These are phyloP conservation scores for Apamea anceps DNA, from an alignment of 2,888 invertebrate genomes.

Conservation along the genomic window DNA sequence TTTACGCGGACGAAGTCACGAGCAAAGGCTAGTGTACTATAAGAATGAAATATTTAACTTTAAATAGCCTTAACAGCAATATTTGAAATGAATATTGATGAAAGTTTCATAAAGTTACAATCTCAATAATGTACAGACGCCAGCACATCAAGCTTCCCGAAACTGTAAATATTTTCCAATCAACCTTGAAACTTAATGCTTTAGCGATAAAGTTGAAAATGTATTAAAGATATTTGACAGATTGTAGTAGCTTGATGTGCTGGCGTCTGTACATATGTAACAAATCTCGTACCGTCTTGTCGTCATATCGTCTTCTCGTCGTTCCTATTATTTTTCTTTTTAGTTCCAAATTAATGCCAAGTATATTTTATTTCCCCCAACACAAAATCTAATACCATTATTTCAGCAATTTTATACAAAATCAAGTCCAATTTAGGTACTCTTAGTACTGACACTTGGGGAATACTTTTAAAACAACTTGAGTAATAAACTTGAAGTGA, in stretches of 20 bases:
- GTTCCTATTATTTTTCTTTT: background rate
- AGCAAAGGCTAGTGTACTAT: too few relatives aligned
- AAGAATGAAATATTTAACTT: too few relatives aligned
- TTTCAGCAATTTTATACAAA: constrained; percentile 44
- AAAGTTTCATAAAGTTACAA: too few relatives aligned
- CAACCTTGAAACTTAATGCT: too few relatives aligned
- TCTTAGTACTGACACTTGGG: constrained; percentile 43
- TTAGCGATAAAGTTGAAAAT: too few relatives aligned
- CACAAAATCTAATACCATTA: constrained; percentile 35
- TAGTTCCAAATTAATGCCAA: constrained; percentile 23
- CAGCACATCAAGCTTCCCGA: too few relatives aligned
- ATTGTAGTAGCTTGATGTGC: too few relatives aligned
- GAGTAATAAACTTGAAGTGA: constrained; percentile 50
- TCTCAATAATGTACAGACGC: background rate
- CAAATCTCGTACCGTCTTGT: background rate
- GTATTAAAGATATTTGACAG: too few relatives aligned
- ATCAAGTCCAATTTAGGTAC: constrained; percentile 39
- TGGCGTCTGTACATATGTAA: background rate
- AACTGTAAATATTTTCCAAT: too few relatives aligned
- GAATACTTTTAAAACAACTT: constrained; percentile 59
- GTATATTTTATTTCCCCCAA: constrained; percentile 36
- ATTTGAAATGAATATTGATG: too few relatives aligned
- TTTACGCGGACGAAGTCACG: too few relatives aligned
- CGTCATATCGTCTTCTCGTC: too few relatives aligned
- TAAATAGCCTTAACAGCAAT: background rate